Conservation (phyloP, 1,140 invertebrate genomes). For the Lucilia sericata region DNA sequence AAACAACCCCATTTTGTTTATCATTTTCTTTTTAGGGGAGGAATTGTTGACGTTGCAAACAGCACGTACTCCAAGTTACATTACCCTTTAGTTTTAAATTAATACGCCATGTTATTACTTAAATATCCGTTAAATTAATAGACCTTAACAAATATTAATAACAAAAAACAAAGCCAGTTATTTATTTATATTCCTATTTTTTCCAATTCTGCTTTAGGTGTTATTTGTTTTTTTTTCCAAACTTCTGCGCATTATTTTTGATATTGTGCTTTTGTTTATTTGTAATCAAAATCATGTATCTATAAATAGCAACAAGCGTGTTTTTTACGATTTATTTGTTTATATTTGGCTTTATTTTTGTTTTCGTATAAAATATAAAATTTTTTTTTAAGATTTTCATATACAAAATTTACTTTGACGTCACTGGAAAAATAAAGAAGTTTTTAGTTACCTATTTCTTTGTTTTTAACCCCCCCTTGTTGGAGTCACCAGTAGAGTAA, state of each 20-base stretch:
- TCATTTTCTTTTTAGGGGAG: background rate
- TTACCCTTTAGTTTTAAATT: background rate
- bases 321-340: background rate
- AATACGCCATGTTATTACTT: background rate
- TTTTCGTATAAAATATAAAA: background rate
- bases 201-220: background rate
- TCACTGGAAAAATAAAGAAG: conserved; percentile 9
- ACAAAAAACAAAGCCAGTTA: background rate
- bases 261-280: conserved; percentile 6
- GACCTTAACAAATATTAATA: conserved; percentile 8
- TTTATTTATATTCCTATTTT: background rate
- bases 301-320: conserved; percentile 19
- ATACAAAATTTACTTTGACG: background rate
- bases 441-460: background rate
- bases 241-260: conserved; percentile 10
- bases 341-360: background rate
- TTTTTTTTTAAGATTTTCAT: background rate
- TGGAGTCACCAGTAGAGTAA: background rate
- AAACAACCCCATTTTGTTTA: no score
- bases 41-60: no score
- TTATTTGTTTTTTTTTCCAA: background rate
- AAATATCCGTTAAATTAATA: background rate
- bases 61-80: background rate
- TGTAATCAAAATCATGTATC: background rate
- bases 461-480: background rate